These are phyloP conservation scores for Martes martes DNA, from an alignment of 2,113 vertebrate species.

Conservation along the genomic window DNA sequence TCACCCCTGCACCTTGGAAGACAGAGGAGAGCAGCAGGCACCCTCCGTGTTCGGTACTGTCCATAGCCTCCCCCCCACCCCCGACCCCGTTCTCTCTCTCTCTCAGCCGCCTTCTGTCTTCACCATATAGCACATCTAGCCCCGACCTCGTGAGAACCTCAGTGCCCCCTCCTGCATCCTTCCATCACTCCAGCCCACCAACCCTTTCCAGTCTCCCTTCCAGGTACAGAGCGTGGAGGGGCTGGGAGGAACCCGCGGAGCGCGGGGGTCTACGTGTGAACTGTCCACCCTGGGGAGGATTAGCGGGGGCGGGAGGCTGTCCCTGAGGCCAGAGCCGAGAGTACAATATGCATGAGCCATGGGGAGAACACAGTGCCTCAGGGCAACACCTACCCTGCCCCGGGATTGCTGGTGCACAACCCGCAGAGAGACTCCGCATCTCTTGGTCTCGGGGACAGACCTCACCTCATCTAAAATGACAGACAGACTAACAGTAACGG, in stretches of 20 bases:
- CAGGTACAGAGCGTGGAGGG: neutral
- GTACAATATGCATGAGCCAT: neutral
- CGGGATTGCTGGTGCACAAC: neutral
- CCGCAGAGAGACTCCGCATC: neutral
- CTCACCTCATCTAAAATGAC: neutral
- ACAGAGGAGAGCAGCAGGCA: neutral
- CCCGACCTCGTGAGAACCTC: neutral
- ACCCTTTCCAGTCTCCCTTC: neutral
- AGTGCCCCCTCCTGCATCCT: neutral
- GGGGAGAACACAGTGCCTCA: neutral
- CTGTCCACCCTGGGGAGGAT: neutral
- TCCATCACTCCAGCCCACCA: neutral
- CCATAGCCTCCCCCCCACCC: too few species aligned
- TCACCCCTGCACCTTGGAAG: neutral
- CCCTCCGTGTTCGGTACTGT: neutral
- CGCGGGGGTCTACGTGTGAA: rapidly evolving
- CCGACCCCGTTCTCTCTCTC: too few species aligned
- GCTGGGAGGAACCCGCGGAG: neutral
- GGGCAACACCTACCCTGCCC: neutral
- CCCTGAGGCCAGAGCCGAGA: neutral
- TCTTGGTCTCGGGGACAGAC: neutral
- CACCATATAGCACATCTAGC: neutral
- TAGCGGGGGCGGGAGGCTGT: neutral
- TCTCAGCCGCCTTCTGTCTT: neutral
- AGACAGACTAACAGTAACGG: neutral